These are phyloP conservation scores for Desoria tigrina DNA, from an alignment of 2,888 invertebrate genomes.

Conservation along the genomic window DNA sequence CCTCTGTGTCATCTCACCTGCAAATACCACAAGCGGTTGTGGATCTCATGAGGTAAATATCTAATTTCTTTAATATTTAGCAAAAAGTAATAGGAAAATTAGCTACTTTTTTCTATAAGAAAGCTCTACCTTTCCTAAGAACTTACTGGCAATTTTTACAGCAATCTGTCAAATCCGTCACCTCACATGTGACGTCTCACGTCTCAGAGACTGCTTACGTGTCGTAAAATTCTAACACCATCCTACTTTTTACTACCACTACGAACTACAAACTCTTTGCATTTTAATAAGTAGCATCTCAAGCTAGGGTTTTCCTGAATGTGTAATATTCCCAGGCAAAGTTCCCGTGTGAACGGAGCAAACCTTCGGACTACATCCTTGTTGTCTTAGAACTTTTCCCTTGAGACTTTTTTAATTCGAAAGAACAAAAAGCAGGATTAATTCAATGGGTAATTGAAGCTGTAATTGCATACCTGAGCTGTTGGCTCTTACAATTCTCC, in stretches of 20 bases:
- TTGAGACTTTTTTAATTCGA: conserved; percentile 17
- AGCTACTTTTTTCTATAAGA: not conserved
- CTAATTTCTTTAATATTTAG: not conserved
- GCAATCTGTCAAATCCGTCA: not conserved
- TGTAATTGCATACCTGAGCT: conserved; percentile 16
- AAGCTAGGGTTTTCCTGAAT: not conserved
- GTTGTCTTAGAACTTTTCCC: conserved; percentile 14
- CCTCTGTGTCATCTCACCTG: conserved; percentile 68
- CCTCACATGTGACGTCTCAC: not conserved
- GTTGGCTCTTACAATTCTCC: conserved; percentile 2
- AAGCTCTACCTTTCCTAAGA: conserved; percentile 6
- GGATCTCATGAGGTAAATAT: conserved; percentile 48
- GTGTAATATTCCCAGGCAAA: conserved; percentile 5
- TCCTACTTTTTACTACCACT: not conserved
- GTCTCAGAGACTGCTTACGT: conserved; percentile 8
- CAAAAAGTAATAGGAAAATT: not conserved
- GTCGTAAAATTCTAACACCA: not conserved
- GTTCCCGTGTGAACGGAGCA: conserved; percentile 17
- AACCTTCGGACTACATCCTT: conserved; percentile 18
- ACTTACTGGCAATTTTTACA: conserved; percentile 15
- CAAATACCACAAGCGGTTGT: conserved; percentile 69
- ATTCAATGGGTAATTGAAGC: conserved; percentile 22
- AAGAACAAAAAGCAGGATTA: conserved; percentile 4
- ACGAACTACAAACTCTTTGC: not conserved
- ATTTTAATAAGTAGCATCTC: not conserved